Conservation (phyloP, 92 coral and sea anemone genomes). For the Pocillopora grandis region DNA sequence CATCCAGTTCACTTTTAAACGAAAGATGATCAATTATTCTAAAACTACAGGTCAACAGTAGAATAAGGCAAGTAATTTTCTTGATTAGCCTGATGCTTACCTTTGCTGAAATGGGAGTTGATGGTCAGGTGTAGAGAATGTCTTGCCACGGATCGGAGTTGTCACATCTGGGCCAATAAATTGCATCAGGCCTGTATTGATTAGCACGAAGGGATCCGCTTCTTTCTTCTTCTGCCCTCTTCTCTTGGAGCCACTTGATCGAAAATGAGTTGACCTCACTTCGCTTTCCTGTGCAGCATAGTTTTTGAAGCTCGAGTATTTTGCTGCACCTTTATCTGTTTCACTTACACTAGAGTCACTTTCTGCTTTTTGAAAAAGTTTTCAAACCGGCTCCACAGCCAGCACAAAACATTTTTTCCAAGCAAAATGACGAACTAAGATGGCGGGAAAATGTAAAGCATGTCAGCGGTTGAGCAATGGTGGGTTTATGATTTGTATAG, state of each 20-base stretch:
- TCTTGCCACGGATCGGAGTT: constrained; percentile 30
- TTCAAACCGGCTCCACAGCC: constrained; percentile 21
- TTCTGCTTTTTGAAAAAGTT: not conserved
- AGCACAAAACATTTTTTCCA: constrained; percentile 31
- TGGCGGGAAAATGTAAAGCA: not conserved
- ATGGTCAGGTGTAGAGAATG: constrained; percentile 1
- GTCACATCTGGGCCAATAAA: constrained; percentile 14
- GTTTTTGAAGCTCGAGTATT: constrained; percentile 37
- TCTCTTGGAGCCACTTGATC: constrained; percentile 10
- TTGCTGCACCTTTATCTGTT: constrained; percentile 9
- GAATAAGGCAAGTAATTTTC: not conserved
- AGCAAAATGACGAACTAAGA: not conserved
- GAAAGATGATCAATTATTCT: no score
- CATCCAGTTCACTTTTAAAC: no score
- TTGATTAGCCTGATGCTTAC: constrained; percentile 8
- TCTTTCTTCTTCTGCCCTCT: constrained; percentile 32
- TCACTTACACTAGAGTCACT: not conserved
- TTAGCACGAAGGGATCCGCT: constrained; percentile 27
- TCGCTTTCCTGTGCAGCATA: constrained; percentile 31
- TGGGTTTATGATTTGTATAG: not conserved
- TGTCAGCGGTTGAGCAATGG: not conserved
- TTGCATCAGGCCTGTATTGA: constrained; percentile 36
- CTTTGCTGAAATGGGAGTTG: constrained; percentile 7
- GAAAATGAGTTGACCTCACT: constrained; percentile 42
- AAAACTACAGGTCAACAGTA: not conserved